Conservation (phyloP, 2,888 invertebrate genomes). For the Euclidia mi region DNA sequence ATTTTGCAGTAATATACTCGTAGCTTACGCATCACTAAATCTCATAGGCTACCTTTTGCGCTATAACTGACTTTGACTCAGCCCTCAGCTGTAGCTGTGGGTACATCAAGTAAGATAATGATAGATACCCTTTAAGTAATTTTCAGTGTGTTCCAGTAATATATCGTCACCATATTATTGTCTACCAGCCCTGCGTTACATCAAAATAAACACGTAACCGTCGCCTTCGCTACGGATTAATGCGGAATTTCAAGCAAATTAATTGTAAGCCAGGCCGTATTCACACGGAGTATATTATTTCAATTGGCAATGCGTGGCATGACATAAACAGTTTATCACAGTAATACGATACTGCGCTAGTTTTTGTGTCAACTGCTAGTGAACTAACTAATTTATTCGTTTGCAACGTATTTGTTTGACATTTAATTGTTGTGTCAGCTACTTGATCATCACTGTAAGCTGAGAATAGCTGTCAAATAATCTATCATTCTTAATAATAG, state of each 20-base stretch:
- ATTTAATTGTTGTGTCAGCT: background rate
- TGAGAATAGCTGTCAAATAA: too few relatives aligned
- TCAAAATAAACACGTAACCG: constrained; percentile 31
- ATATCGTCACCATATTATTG: background rate
- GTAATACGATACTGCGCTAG: constrained; percentile 7
- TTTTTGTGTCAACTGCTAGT: constrained; percentile 15
- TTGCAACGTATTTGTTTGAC: constrained; percentile 6
- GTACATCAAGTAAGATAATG: too few relatives aligned
- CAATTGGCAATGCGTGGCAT: constrained; percentile 65
- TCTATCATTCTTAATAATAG: too few relatives aligned
- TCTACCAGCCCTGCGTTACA: background rate
- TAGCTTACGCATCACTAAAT: too few relatives aligned
- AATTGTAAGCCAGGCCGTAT: constrained; percentile 66
- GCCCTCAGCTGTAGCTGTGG: too few relatives aligned
- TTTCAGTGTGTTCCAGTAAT: background rate
- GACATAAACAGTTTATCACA: constrained; percentile 55
- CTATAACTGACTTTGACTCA: too few relatives aligned
- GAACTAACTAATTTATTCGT: constrained; percentile 6
- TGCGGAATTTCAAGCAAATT: constrained; percentile 73
- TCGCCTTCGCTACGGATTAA: constrained; percentile 62
- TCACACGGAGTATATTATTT: constrained; percentile 61
- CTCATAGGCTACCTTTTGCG: too few relatives aligned
- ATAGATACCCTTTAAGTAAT: too few relatives aligned
- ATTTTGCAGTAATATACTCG: too few relatives aligned
- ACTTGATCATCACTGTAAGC: too few relatives aligned